Evolutionary conservation across 2,113 vertebrate species (phyloP), one percentile per base, ranked within the genome.

Genomic region (Boulengeromyrus knoepffleri): DNA sequence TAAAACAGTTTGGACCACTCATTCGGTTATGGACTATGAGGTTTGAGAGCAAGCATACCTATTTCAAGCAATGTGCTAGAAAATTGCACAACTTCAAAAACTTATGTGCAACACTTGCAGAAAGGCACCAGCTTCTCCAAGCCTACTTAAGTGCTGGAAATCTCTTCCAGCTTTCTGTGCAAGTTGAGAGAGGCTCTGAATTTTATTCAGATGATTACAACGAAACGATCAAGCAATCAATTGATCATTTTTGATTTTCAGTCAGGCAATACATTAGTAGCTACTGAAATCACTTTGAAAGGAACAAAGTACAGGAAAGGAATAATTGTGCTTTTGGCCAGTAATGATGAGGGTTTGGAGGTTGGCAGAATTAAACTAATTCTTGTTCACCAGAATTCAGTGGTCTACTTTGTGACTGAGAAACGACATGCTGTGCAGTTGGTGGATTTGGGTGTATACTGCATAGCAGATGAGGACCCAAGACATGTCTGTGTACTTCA

Each of bases 161-260:
- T 49, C 49, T 49, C 49, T 49, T 49, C 2, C 49, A 49, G 49
- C 49, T 49, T 49, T 49, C 49, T 49, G 49, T 49, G 49, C 49
- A 49, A 49, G 49, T 49, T 49, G 12, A 49, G 10, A 49, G 47
- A 49, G 47, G 10, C 47, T 49, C 47, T 13, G 10, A 49, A 49
- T 49, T 49, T 49, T 49, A 49, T 49, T 49, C 47, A 49, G 47
- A 49, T 49, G 47, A 49, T 49, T 49, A 49, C 47, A 49, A 49
- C 10, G 10, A 49, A 49, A 49, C 47, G 10, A 49, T 49, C 47
- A 49, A 49, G 47, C 10, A 49, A 49, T 49, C 47, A 49, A 49
- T 87, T 46, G 85, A 36, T 87, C 45, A 52, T n/a, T 87, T 87
- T 46, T 87, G 85, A 87, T 87, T 87, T 87, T 87, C 85, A 87